phyloP scores from a whole-genome alignment of 2,888 invertebrate species.

The Pristionchus maxplancki region DNA sequence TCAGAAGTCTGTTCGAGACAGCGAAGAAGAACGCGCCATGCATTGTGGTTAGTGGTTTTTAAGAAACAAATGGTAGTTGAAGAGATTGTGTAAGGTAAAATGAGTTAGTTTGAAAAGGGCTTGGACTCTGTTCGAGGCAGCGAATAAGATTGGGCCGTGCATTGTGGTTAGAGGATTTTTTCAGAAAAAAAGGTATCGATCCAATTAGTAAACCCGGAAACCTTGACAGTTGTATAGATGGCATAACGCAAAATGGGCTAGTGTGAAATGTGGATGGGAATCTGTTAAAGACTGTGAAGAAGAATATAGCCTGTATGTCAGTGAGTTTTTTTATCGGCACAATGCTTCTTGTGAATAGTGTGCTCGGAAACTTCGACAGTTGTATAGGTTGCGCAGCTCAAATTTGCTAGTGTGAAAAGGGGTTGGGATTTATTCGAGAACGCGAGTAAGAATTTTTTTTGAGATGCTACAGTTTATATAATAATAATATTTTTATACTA shows the following conservation, averaged over 20 bases:
- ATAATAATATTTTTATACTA: no score
- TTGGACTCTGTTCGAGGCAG: conserved; percentile 92
- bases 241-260: neutral
- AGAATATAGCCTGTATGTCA: conserved; percentile 68
- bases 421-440: no score
- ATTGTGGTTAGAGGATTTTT: conserved; percentile 61
- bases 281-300: conserved; percentile 89
- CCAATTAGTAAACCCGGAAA: neutral
- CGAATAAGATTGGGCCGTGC: conserved; percentile 79
- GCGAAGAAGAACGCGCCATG: conserved; percentile 80
- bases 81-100: neutral
- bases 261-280: conserved; percentile 81
- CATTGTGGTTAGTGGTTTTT: conserved; percentile 61
- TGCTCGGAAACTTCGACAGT: neutral
- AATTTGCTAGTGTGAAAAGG: neutral
- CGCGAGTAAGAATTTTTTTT: no score
- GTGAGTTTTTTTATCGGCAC: neutral
- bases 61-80: neutral
- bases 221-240: neutral
- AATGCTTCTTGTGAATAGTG: neutral
- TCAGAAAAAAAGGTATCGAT: neutral
- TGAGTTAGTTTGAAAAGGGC: neutral
- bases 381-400: neutral
- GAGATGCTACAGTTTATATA: no score
- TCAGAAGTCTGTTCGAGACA: conserved; percentile 91